Base-by-base conservation (phyloP, 1,140 invertebrate species). In the Ips typographus region DNA sequence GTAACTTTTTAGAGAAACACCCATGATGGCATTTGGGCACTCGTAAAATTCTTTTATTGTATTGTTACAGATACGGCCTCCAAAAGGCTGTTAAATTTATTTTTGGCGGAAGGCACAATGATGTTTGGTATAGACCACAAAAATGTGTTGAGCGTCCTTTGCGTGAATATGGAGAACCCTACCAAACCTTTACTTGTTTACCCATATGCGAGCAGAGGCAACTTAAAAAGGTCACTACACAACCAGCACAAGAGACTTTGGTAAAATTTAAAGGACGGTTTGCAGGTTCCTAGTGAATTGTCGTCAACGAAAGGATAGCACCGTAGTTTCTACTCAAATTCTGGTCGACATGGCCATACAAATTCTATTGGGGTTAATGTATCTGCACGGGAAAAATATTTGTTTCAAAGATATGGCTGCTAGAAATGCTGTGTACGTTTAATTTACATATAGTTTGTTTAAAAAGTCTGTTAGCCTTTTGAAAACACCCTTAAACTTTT, bases 361-460 rank as follows among this genome's bases (percentile, higher is more conserved):
- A 80, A 88, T 94, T 51, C 90, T 92, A 40, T 86, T 91, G 73
- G 96, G 93, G 1, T 83, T 98, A 60, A 90, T 93, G 70, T 96
- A 94, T 80, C 84, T 98, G 64, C 96, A 98, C 77, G 89, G 92
- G 8, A 90, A 94, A 74, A 88, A 91, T 65, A 85, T 98, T 38
- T 84, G 96, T 39, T 95, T 98, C 78, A 91, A 91, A 80, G 96
- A 98, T 80, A 84, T 98, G 55, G 94, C 95, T 6, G 89, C 91
- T 22, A 89, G 94, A 77, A 96, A 96, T 83, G 96, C 93, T 82
- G 85, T 93, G 87, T 94, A 88, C 88, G 90, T 47, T 49, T 49
- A 1, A 22, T 3, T 49, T 22, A 22, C 22, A 22, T 22, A 22
- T 0, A 3, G 3, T 49, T 49, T 49, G 22, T 22, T 22, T 22